Conservation (phyloP, 2,888 invertebrate species). For the Ophion ellenae region DNA sequence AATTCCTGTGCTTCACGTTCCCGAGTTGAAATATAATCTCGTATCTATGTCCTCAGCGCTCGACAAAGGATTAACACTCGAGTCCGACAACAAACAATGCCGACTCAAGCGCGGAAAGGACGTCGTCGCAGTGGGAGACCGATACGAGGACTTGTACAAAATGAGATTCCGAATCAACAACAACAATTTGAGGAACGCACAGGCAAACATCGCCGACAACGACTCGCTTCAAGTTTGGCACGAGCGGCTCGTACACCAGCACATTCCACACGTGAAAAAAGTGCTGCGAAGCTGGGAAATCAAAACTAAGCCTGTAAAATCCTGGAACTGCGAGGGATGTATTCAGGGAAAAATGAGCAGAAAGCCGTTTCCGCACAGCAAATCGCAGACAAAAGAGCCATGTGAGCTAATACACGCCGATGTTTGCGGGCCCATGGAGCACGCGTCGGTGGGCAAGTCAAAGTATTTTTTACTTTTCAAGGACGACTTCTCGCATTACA, state of each 20-base stretch:
- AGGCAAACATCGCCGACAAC: constrained; percentile 17
- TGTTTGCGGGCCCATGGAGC: constrained; percentile 63
- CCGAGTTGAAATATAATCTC: constrained; percentile 59
- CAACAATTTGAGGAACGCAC: constrained; percentile 47
- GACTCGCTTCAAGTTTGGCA: not conserved
- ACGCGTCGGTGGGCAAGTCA: not conserved
- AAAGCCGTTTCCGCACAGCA: constrained; percentile 49
- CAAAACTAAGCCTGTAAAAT: not conserved
- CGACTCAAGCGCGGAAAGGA: constrained; percentile 10
- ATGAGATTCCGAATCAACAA: constrained; percentile 52
- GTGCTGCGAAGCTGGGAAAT: constrained; percentile 44
- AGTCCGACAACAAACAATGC: constrained; percentile 27
- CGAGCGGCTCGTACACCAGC: constrained; percentile 19
- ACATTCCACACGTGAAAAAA: constrained; percentile 40
- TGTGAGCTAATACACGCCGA: constrained; percentile 66
- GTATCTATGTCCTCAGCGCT: constrained; percentile 46
- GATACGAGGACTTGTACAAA: constrained; percentile 34
- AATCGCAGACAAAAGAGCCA: constrained; percentile 24
- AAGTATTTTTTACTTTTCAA: no score
- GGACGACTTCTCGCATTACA: no score
- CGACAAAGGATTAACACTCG: constrained; percentile 59
- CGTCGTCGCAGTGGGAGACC: constrained; percentile 53
- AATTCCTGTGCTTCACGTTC: constrained; percentile 51
- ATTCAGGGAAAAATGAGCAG: constrained; percentile 57
- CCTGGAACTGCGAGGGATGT: constrained; percentile 47